Percentiles rank a stretch among this genome's conserved stretches.
Evolutionary conservation across 1,140 invertebrate genomes (phyloP).

Genomic region (Ganaspis sp.): DNA sequence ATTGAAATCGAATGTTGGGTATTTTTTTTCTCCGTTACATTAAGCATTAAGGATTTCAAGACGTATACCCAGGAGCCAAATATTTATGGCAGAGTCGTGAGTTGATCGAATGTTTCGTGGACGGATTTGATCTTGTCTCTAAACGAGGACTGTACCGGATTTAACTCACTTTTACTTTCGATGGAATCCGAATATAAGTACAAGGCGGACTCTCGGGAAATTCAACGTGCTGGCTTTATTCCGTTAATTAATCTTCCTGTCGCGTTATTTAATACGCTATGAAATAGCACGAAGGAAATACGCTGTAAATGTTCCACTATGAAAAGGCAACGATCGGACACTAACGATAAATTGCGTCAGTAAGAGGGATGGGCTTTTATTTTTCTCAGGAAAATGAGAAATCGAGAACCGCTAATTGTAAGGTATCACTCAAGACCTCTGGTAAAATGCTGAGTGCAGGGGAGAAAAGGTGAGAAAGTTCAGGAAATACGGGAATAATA

Average conservation of each 20-base stretch:
- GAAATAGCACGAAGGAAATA: slow-evolving; percentile 33
- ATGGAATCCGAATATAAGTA: slow-evolving; percentile 55
- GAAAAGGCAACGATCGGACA: not conserved
- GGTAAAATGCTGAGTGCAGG: not conserved
- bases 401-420: not conserved
- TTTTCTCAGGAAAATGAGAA: slow-evolving; percentile 1
- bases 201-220: not conserved
- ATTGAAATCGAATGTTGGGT: slow-evolving; percentile 9
- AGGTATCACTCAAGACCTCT: not conserved
- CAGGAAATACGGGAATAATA: slow-evolving; percentile 3
- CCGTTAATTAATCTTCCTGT: slow-evolving; percentile 30
- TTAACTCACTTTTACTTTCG: slow-evolving; percentile 70
- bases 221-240: not conserved
- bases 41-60: slow-evolving; percentile 35
- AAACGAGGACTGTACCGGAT: slow-evolving; percentile 35
- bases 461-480: slow-evolving; percentile 4
- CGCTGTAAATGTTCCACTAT: not conserved
- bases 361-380: slow-evolving; percentile 8
- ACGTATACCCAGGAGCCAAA: slow-evolving; percentile 34
- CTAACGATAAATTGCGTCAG: slow-evolving; percentile 25
- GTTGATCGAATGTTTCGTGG: slow-evolving; percentile 57
- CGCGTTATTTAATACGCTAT: slow-evolving; percentile 6
- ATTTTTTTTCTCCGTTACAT: slow-evolving; percentile 32
- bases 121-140: slow-evolving; percentile 55
- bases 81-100: slow-evolving; percentile 42